These are phyloP conservation scores for Acropternis orthonyx DNA, from an alignment of 2,797 vertebrate genomes.

Conservation along the genomic window DNA sequence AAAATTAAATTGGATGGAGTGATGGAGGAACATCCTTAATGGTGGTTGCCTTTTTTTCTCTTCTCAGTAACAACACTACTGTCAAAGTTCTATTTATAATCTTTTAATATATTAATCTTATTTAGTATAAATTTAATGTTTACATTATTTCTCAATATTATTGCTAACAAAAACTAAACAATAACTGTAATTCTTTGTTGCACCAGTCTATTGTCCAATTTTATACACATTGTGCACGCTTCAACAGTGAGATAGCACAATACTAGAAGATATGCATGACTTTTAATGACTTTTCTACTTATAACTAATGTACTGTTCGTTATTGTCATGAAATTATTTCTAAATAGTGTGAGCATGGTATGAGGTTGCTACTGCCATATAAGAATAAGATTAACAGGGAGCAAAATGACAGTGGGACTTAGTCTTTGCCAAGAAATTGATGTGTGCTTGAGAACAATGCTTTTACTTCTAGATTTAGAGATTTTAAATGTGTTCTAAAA, in stretches of 20 bases:
- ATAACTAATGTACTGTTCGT: neutral
- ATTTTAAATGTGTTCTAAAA: neutral
- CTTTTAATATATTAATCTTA: neutral
- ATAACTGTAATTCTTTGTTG: neutral
- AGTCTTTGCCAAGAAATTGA: neutral
- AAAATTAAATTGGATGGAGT: fast-evolving
- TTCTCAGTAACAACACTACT: neutral
- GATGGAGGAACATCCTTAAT: neutral
- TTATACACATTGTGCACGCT: neutral
- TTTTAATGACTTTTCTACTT: neutral
- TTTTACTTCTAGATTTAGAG: neutral
- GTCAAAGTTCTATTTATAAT: neutral
- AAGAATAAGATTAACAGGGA: neutral
- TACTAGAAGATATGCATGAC: neutral
- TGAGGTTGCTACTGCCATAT: neutral
- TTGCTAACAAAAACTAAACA: neutral
- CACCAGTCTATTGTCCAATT: neutral
- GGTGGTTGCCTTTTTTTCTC: neutral
- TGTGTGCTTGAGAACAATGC: neutral
- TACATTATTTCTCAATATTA: neutral
- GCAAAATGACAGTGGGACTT: neutral
- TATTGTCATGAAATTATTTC: neutral
- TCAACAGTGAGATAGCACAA: neutral
- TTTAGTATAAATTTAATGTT: neutral
- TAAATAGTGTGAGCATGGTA: neutral